These are phyloP conservation scores for Acrobasis suavella DNA, from an alignment of 2,888 invertebrate species.

Conservation along the genomic window DNA sequence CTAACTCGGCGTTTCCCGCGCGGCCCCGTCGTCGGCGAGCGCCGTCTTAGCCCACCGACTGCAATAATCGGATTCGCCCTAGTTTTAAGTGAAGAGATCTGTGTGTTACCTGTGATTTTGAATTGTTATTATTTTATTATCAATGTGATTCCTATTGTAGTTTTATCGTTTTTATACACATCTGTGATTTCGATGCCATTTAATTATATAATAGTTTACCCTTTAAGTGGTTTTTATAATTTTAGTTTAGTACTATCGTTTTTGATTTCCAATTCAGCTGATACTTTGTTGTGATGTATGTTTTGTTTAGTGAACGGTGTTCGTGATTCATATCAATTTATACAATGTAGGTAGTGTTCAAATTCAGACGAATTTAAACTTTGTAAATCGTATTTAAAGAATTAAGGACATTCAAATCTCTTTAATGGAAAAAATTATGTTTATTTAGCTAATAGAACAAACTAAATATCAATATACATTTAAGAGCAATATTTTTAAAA, in stretches of 20 bases:
- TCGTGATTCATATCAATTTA: conserved; percentile 25
- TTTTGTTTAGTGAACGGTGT: conserved; percentile 37
- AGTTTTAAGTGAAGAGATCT: conserved; percentile 67
- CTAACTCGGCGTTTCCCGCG: conserved; percentile 13
- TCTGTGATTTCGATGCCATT: conserved; percentile 78
- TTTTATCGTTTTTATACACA: conserved; percentile 61
- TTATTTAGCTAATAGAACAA: not conserved
- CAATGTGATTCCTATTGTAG: conserved; percentile 66
- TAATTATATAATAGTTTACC: conserved; percentile 50
- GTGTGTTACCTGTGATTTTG: conserved; percentile 70
- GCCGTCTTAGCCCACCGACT: conserved; percentile 34
- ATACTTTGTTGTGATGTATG: conserved; percentile 41
- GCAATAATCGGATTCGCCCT: conserved; percentile 50
- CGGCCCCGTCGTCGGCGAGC: conserved; percentile 24
- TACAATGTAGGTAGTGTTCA: conserved; percentile 13
- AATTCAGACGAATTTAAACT: conserved; percentile 8
- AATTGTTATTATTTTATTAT: conserved; percentile 66
- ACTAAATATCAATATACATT: not conserved
- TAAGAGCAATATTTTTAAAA: conserved; percentile 10
- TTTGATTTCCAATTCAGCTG: conserved; percentile 31
- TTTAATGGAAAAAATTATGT: not conserved
- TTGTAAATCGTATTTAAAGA: not conserved
- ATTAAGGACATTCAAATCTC: not conserved
- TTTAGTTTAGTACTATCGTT: conserved; percentile 54
- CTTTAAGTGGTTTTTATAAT: conserved; percentile 58